Base-by-base conservation (phyloP, 1,140 invertebrate genomes). In the Radopholus similis region DNA sequence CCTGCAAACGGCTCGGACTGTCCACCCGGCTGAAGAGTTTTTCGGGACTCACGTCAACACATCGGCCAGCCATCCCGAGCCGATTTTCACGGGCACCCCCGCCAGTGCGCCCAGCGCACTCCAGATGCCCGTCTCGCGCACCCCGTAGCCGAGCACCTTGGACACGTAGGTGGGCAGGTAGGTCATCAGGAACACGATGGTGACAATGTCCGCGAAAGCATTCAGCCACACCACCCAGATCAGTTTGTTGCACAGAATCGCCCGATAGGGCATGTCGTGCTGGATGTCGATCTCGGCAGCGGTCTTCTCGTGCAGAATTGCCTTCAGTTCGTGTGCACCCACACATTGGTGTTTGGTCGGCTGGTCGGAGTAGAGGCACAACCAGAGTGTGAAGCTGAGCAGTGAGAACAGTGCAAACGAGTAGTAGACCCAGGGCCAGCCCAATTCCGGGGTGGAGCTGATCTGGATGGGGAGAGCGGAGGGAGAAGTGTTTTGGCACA, bases 161-260 rank as follows among this genome's bases (percentile, higher is more conserved):
- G 53, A 63, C 5, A 71, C 34, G 34, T 71, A 71, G 13, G 57
- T 75, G 13, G 70, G 70, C n/a, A 73, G 55, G 21, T 71, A 71
- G 13, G 70, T 71, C 15, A 71, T 47, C 54, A 71, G 54, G 32
- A 71, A 71, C 4, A 71, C 73, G 11, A 64, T 70, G 30, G 71
- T 67, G 26, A 76, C 55, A 37, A 71, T 71, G 40, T 71, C 70
- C 3, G 71, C 70, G 11, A 71, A 54, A 2, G 70, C 70, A 40
- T 75, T 76, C 28, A 71, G 73, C 70, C 67, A 68, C 54, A 68
- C 51, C 11, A 73, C 32, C 2, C 35, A 64, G 44, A 68, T 58
- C 18, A 68, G 30, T 59, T 40, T 32, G 1, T 71, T 68, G n/a
- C 18, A 30, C 69, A 68, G n/a, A 68, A 54, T 66, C 32, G 18